Evolutionary conservation across 2,888 invertebrate genomes (phyloP).

Genomic region (Idaea aversata): DNA sequence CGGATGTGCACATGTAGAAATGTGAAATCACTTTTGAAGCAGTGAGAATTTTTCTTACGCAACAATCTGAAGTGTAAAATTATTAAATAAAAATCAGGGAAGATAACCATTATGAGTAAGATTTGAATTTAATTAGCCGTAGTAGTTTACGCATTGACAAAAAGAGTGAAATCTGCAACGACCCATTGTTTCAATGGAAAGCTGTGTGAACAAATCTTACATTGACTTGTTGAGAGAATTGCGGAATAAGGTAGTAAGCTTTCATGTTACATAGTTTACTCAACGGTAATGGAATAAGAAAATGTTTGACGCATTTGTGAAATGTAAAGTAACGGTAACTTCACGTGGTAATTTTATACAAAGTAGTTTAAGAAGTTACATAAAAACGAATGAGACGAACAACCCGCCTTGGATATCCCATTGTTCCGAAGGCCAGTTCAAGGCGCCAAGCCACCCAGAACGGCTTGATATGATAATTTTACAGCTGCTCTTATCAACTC

Average conservation of each 20-base stretch:
- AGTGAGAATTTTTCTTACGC: conserved; percentile 40
- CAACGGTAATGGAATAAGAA: conserved; percentile 21
- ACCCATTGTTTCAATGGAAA: conserved; percentile 70
- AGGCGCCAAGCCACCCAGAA: conserved; percentile 50
- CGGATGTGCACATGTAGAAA: conserved; percentile 23
- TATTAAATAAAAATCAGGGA: conserved; percentile 38
- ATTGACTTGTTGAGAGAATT: conserved; percentile 56
- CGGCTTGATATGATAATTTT: conserved; percentile 37
- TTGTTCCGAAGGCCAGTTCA: conserved; percentile 51
- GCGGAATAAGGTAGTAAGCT: conserved; percentile 54
- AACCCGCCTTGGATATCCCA: conserved; percentile 33
- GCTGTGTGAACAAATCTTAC: conserved; percentile 55
- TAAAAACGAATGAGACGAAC: conserved; percentile 4
- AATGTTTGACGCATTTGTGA: conserved; percentile 18
- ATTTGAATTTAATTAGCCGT: conserved; percentile 59
- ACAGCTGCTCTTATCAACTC: conserved; percentile 8
- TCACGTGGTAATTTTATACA: conserved; percentile 14
- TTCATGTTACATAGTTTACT: conserved; percentile 30
- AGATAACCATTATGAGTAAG: conserved; percentile 49
- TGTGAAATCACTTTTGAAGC: conserved; percentile 18
- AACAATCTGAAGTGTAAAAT: conserved; percentile 32
- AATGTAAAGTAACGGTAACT: conserved; percentile 9
- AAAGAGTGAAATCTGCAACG: conserved; percentile 75
- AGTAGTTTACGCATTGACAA: conserved; percentile 60
- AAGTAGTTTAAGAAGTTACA: background rate